Conservation (phyloP, 2,888 invertebrate species). For the Synergus umbraculus region DNA sequence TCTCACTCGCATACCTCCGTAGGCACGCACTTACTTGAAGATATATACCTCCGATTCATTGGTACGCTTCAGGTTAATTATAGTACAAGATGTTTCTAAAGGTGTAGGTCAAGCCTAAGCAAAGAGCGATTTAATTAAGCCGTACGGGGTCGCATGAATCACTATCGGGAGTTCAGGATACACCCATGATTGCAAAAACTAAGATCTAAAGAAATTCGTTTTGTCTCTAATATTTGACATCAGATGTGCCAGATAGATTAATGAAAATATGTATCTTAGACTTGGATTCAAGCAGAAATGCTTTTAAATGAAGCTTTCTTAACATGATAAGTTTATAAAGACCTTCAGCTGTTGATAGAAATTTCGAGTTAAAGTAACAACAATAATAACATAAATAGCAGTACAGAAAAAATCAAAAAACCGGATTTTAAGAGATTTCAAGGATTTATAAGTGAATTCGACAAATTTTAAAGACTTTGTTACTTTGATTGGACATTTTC, state of each 20-base stretch:
- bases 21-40: slow-evolving; percentile 29
- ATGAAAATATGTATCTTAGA: not conserved
- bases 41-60: slow-evolving; percentile 8
- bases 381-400: too few relatives aligned
- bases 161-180: not conserved
- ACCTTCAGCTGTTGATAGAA: not conserved
- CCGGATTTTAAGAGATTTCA: too few relatives aligned
- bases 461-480: too few relatives aligned
- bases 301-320: too few relatives aligned
- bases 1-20: slow-evolving; percentile 43
- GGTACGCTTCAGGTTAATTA: slow-evolving; percentile 39
- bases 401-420: too few relatives aligned
- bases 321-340: not conserved
- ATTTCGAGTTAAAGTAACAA: not conserved
- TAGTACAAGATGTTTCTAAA: slow-evolving; percentile 33
- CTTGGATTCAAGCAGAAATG: too few relatives aligned
- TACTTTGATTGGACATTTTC: too few relatives aligned
- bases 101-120: slow-evolving; percentile 35
- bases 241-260: not conserved
- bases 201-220: not conserved
- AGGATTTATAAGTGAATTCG: too few relatives aligned
- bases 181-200: slow-evolving; percentile 7
- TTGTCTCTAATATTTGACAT: not conserved
- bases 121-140: slow-evolving; percentile 44
- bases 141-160: slow-evolving; percentile 54